phyloP scores from a whole-genome alignment of 2,113 vertebrate genomes.

The Callionymus lyra region DNA sequence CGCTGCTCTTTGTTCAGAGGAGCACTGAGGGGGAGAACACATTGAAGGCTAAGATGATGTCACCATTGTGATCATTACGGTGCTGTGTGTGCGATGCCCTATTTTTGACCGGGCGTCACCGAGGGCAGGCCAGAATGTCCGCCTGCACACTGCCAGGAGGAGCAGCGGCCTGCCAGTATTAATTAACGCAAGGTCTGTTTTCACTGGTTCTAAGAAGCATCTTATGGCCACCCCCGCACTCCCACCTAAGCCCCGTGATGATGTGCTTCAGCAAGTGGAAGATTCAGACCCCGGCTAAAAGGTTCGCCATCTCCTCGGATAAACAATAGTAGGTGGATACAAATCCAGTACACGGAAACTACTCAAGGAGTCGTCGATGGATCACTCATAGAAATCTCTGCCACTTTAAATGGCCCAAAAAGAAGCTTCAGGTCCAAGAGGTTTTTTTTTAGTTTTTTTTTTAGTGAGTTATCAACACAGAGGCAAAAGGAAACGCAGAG shows the following conservation, averaged over 20 bases:
- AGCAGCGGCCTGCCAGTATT: constrained; percentile 59
- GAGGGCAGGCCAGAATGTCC: constrained; percentile 54
- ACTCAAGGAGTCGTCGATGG: too few species aligned
- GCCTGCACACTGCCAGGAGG: constrained; percentile 49
- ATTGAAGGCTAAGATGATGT: constrained; percentile 60
- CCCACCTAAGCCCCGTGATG: constrained; percentile 17
- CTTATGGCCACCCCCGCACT: constrained; percentile 42
- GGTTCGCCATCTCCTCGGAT: background rate
- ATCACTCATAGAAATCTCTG: too few species aligned
- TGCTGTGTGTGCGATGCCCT: constrained; percentile 51
- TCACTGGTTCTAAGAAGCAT: constrained; percentile 34
- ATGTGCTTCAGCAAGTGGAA: too few species aligned
- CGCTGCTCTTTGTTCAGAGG: constrained; percentile 63
- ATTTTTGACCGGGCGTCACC: constrained; percentile 63
- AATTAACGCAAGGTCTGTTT: constrained; percentile 54
- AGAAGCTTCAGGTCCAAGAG: background rate
- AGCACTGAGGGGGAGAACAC: constrained; percentile 48
- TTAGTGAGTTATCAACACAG: constrained; percentile 2
- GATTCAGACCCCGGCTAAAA: background rate
- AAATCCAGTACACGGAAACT: too few species aligned
- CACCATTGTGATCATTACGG: constrained; percentile 62
- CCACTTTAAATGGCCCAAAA: too few species aligned
- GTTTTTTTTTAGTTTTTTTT: constrained; percentile 11
- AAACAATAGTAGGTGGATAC: too few species aligned
- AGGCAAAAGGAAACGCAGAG: constrained; percentile 5